Evolutionary conservation across 1,140 invertebrate genomes (phyloP), one percentile per base, ranked within the genome.

Genomic region (Aphidius ervi): DNA sequence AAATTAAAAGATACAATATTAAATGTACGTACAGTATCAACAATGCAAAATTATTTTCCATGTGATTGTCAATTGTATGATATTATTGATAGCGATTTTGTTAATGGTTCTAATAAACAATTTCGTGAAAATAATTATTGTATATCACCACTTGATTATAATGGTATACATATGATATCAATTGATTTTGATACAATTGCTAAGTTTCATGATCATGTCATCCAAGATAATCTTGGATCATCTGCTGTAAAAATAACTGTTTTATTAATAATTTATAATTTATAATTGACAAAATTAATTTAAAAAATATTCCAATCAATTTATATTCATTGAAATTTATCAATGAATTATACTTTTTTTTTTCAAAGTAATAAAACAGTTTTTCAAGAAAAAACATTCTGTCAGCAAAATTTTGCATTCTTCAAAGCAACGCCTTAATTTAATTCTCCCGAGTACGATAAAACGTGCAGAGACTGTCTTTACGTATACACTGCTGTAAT

Each of bases 51-150:
- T 73, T 90, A 92, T 69, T 89, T 93, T 68, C 90, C 91, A 0
- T 93, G 91, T 70, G 90, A 92, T 73, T 93, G 90, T 65, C 89
- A 89, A 62, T 83, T 89, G 5, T 87, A 90, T 65, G 85, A 88
- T 45, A 82, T 92, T 8, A 76, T 91, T 9, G 84, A 86, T 37
- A 88, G 88, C 52, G 87, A 89, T 9, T 80, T 92, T 54, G 86
- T 86, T 5, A 84, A 90, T 67, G 85, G 85, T 2, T 82, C 84
- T 10, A 67, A 78, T 39, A 78, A 77, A 46, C 85, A 88, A 39
- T 92, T 93, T 68, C 82, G 86, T 10, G 80, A 83, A n/a, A 85
- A 85, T 46, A 93, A 93, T 75, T 91, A 83, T 71, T 93, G 91
- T 77, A 92, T 93, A 67, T 92, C 90, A 8, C 90, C 90, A 41